phyloP scores from a whole-genome alignment of 2,888 invertebrate species.

The Scaptomyza caliginosa region DNA sequence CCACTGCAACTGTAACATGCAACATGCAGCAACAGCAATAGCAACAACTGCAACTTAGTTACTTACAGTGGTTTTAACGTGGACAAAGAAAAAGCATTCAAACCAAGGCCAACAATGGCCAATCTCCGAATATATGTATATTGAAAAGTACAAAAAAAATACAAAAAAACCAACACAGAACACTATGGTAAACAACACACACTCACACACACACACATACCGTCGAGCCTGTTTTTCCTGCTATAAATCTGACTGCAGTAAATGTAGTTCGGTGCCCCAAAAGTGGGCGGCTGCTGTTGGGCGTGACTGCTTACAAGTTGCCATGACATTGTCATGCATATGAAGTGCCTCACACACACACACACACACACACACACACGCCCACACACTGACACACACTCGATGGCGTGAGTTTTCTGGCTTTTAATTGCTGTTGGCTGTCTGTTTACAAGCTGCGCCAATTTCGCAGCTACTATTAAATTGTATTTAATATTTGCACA shows the following conservation, averaged over 20 bases:
- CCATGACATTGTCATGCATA: constrained; percentile 78
- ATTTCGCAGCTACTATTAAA: constrained; percentile 70
- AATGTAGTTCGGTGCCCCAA: constrained; percentile 40
- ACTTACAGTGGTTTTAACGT: constrained; percentile 70
- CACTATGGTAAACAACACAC: constrained; percentile 25
- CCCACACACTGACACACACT: constrained; percentile 7
- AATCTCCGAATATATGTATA: constrained; percentile 69
- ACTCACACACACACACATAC: not conserved
- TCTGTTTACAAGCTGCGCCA: constrained; percentile 72
- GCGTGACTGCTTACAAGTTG: constrained; percentile 69
- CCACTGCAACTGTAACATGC: constrained; percentile 17
- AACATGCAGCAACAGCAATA: constrained; percentile 14
- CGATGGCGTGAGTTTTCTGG: constrained; percentile 13
- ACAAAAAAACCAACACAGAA: not conserved
- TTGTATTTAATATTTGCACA: constrained; percentile 67
- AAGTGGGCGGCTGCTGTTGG: constrained; percentile 17
- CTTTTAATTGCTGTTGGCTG: constrained; percentile 68
- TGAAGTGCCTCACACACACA: constrained; percentile 48
- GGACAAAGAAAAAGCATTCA: constrained; percentile 46
- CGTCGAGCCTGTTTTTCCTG: constrained; percentile 46
- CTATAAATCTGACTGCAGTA: constrained; percentile 53
- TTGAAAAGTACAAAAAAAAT: constrained; percentile 20
- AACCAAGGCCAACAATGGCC: constrained; percentile 63
- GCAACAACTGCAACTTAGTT: constrained; percentile 65
- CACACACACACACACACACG: constrained; percentile 15